These are phyloP conservation scores for Pollenia griseotomentosa DNA, from an alignment of 2,888 invertebrate genomes.

Conservation along the genomic window DNA sequence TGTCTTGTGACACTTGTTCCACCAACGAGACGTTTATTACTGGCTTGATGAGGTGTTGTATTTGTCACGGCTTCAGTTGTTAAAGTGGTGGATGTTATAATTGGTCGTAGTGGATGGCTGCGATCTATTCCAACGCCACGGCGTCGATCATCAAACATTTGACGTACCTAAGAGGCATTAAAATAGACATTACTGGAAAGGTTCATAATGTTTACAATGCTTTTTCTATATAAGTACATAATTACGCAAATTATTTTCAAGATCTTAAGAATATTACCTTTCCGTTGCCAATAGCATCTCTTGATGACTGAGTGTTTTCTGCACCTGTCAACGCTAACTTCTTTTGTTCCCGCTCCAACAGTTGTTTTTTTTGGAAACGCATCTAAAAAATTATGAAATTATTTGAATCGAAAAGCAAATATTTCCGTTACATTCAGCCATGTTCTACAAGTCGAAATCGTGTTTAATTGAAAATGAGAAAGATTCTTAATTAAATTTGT, in stretches of 20 bases:
- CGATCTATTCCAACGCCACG: slow-evolving; percentile 91
- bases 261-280: slow-evolving; percentile 76
- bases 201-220: too few species aligned
- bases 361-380: slow-evolving; percentile 92
- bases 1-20: slow-evolving; percentile 40
- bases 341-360: slow-evolving; percentile 92
- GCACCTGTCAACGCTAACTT: slow-evolving; percentile 87
- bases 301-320: slow-evolving; percentile 65
- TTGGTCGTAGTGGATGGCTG: slow-evolving; percentile 92
- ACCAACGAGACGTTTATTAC: slow-evolving; percentile 46
- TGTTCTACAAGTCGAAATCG: too few species aligned
- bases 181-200: neutral
- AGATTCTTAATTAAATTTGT: too few species aligned
- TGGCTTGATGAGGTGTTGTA: slow-evolving; percentile 19
- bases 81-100: slow-evolving; percentile 84
- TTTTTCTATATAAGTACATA: neutral
- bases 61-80: slow-evolving; percentile 37
- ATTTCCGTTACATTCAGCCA: too few species aligned
- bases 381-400: slow-evolving; percentile 85
- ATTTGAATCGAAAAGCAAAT: too few species aligned
- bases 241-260: neutral
- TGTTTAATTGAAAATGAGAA: too few species aligned
- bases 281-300: slow-evolving; percentile 79
- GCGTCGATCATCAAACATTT: slow-evolving; percentile 93
- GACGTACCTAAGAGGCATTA: slow-evolving; percentile 87